Base-by-base conservation (phyloP, 2,888 invertebrate genomes). In the Ornithoptera alexandrae region DNA sequence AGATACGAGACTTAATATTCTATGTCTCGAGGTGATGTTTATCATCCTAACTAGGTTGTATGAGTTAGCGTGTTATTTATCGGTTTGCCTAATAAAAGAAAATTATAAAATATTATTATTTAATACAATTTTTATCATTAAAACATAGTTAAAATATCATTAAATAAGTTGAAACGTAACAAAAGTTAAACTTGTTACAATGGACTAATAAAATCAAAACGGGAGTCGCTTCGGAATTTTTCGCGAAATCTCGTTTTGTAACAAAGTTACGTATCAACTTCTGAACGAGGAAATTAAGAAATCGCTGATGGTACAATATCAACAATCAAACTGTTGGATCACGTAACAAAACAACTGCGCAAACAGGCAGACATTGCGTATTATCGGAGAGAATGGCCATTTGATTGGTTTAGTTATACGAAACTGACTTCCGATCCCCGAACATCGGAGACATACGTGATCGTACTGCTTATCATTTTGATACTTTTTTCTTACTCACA, bases 391-490 rank as follows among this genome's bases (percentile, higher is more conserved):
- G 90, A 90, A 90, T 90, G 81, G 80, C 73, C 74, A 74, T 74
- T 82, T 91, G 90, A 90, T 90, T 90, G 88, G 88, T 88, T 90
- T 89, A 88, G 89, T 89, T 89, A 88, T 81, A 87, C 81, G 79
- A 81, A 87, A 84, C 82, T 79, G 83, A 85, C 85, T 84, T 82
- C 85, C 85, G 83, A 86, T 82, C 83, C 81, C 81, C 72, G 78
- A 75, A 77, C 78, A 78, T 77, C 77, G 72, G 74, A 76, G 72
- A 75, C 74, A 79, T 79, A 89, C 88, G 89, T 89, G 89, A 88
- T 81, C 76, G 77, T 79, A 84, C 82, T 87, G 77, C 81, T 75
- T 78, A 86, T 83, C 79, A 79, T 82, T 82, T 86, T 84, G 81
- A 83, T 81, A 84, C 81, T 87, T 85, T 70, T 20, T 59, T 63